Conservation (phyloP, 2,888 invertebrate species). For the Hirtodrosophila histrioides region DNA sequence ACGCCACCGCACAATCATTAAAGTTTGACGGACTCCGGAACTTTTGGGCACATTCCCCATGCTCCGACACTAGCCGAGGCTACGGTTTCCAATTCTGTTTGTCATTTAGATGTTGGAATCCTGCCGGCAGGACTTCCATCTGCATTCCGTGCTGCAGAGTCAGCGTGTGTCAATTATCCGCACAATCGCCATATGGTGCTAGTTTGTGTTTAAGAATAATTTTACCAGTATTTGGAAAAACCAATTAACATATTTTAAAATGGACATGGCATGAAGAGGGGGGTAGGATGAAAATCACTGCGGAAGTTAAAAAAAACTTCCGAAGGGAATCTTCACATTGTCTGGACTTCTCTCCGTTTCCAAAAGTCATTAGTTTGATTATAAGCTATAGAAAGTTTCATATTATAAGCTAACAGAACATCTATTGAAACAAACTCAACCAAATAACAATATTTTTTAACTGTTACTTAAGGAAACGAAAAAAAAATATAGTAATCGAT, state of each 20-base stretch:
- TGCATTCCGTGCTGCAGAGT: slow-evolving; percentile 41
- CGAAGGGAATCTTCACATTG: not conserved
- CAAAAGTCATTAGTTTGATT: too few species aligned
- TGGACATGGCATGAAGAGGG: too few species aligned
- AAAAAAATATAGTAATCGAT: too few species aligned
- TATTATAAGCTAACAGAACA: too few species aligned
- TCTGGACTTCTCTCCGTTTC: too few species aligned
- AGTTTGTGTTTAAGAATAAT: not conserved
- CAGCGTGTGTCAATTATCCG: slow-evolving; percentile 56
- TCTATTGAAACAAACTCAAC: too few species aligned
- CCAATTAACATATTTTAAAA: slow-evolving; percentile 11
- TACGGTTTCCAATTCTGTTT: slow-evolving; percentile 54
- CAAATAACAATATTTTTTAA: too few species aligned
- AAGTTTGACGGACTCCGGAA: slow-evolving; percentile 66
- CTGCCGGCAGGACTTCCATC: slow-evolving; percentile 24
- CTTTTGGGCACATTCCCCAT: slow-evolving; percentile 14
- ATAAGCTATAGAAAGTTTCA: too few species aligned
- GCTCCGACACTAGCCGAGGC: slow-evolving; percentile 46
- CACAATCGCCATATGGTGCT: slow-evolving; percentile 46
- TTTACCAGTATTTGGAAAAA: not conserved
- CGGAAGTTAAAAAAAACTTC: not conserved
- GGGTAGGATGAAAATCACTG: too few species aligned
- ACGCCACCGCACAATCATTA: slow-evolving; percentile 75
- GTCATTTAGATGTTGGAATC: slow-evolving; percentile 51
- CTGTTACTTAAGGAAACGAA: too few species aligned